Evolutionary conservation across 2,888 invertebrate genomes (phyloP).

Genomic region (Chalcis sispes): DNA sequence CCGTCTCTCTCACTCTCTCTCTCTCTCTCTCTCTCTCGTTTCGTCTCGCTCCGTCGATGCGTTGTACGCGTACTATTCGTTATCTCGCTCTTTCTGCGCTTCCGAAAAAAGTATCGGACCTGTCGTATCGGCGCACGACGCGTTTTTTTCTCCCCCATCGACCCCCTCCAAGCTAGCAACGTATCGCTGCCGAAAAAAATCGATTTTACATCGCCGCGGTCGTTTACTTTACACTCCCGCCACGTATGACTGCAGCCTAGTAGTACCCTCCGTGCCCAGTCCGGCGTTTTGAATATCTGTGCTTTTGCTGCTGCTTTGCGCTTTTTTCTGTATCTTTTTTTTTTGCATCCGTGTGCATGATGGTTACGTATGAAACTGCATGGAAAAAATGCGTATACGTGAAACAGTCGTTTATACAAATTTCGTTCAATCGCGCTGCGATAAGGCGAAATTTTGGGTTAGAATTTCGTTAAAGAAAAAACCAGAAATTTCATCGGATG

Average conservation of each 20-base stretch:
- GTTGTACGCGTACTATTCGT: no score
- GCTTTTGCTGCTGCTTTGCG: background rate
- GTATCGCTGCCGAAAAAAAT: constrained; percentile 39
- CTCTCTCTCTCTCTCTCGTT: background rate
- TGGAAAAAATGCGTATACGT: constrained; percentile 28
- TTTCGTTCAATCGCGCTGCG: background rate
- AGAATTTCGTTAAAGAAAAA: background rate
- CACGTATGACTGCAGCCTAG: constrained; percentile 21
- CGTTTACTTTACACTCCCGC: background rate
- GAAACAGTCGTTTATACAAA: constrained; percentile 5
- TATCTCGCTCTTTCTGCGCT: no score
- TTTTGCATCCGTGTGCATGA: background rate
- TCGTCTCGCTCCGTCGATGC: no score
- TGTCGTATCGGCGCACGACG: constrained; percentile 46
- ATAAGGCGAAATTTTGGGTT: background rate
- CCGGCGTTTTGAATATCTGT: background rate
- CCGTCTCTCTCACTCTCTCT: background rate
- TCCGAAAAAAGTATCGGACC: constrained; percentile 58
- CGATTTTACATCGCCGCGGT: constrained; percentile 40
- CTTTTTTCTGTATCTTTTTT: constrained; percentile 22
- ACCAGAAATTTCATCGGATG: constrained; percentile 13
- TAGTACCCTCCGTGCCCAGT: background rate
- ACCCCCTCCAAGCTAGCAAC: background rate
- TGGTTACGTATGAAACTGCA: constrained; percentile 27
- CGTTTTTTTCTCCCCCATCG: constrained; percentile 47